Percentiles rank a stretch among this genome's conserved stretches.
Conservation (phyloP, 2,113 vertebrate genomes). For the Todiramphus saurophagus region DNA sequence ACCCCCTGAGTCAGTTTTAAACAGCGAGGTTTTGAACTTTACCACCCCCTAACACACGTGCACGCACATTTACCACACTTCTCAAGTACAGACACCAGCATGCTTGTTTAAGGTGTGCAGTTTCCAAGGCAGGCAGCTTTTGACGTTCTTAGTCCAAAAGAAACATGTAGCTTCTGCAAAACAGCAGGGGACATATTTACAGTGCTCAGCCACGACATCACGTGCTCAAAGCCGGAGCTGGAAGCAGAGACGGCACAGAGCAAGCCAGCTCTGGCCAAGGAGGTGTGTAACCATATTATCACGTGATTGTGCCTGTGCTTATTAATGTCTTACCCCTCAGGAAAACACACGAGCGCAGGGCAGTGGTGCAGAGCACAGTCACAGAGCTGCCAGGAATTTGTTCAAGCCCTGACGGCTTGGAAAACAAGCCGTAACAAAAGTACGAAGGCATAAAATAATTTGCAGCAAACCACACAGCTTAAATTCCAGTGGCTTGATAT, state of each 20-base stretch:
- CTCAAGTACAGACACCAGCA: not conserved
- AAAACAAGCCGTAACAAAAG: not conserved
- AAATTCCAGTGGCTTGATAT: not conserved
- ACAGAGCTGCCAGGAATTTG: not conserved
- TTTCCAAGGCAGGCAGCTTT: not conserved
- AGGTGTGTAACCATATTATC: not conserved
- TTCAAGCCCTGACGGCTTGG: not conserved
- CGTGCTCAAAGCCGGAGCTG: not conserved
- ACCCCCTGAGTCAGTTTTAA: not conserved
- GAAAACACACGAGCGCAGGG: rapidly evolving
- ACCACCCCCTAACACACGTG: rapidly evolving
- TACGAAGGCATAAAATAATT: not conserved
- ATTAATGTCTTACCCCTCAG: not conserved
- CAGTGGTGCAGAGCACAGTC: not conserved
- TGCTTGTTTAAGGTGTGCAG: not conserved
- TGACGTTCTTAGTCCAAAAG: not conserved
- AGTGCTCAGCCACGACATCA: not conserved
- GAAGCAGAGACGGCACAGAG: not conserved
- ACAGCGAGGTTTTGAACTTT: not conserved
- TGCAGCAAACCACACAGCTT: not conserved
- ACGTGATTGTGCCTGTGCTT: rapidly evolving
- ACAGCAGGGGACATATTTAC: not conserved
- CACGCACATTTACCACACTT: not conserved
- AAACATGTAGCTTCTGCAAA: not conserved
- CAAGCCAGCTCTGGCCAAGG: not conserved